Percentiles rank a stretch among this genome's conserved stretches.
Conservation (phyloP, 2,888 invertebrate species). For the Melolontha melolontha region DNA sequence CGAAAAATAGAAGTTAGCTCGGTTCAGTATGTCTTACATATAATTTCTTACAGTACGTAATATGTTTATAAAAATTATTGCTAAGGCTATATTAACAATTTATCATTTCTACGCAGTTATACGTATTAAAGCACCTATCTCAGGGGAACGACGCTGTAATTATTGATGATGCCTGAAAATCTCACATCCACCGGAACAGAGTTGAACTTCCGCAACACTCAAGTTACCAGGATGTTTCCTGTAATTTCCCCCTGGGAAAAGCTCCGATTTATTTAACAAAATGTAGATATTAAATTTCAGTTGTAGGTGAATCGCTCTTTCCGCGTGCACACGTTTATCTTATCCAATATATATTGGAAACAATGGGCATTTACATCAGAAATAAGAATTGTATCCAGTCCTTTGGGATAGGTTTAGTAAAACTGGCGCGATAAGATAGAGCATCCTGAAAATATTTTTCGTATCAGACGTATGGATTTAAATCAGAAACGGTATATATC, state of each 20-base stretch:
- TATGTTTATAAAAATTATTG: too few species aligned
- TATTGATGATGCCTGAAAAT: constrained; percentile 55
- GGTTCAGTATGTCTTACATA: too few species aligned
- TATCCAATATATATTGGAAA: constrained; percentile 27
- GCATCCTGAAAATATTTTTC: constrained; percentile 19
- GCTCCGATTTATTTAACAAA: constrained; percentile 48
- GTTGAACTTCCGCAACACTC: constrained; percentile 50
- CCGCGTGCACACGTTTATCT: neutral
- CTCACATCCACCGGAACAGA: constrained; percentile 52
- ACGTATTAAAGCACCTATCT: constrained; percentile 50
- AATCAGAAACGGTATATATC: constrained; percentile 3
- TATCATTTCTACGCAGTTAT: neutral
- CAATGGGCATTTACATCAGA: constrained; percentile 27
- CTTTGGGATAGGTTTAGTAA: constrained; percentile 15
- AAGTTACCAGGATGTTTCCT: constrained; percentile 51
- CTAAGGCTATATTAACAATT: neutral
- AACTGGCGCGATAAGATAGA: constrained; percentile 24
- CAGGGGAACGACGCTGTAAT: constrained; percentile 50
- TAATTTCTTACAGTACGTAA: too few species aligned
- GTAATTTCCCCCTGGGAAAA: constrained; percentile 53
- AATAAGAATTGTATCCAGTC: constrained; percentile 7
- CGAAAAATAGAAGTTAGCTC: too few species aligned
- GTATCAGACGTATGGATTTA: constrained; percentile 21
- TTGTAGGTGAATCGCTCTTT: constrained; percentile 16
- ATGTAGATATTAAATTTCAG: constrained; percentile 44